phyloP scores from a whole-genome alignment of 2,888 invertebrate genomes.

The Drosophila incognita region DNA sequence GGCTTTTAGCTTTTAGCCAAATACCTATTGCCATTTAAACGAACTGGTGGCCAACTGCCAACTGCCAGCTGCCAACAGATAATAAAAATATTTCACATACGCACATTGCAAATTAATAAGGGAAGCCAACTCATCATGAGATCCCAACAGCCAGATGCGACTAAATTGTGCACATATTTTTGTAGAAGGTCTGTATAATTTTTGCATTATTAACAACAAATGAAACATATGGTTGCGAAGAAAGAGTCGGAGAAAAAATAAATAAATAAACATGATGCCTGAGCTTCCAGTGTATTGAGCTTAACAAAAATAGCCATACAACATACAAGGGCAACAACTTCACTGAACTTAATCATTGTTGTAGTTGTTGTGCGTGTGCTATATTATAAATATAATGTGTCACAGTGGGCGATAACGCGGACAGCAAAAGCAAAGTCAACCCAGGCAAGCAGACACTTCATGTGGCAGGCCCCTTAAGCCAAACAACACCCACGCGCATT shows the following conservation, averaged over 20 bases:
- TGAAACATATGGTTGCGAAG: constrained; percentile 64
- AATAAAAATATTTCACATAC: constrained; percentile 51
- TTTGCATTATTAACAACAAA: constrained; percentile 69
- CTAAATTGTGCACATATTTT: constrained; percentile 67
- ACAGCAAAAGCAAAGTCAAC: constrained; percentile 58
- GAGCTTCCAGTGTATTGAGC: constrained; percentile 52
- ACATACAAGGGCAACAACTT: constrained; percentile 32
- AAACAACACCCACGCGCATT: constrained; percentile 63
- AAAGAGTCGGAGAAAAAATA: constrained; percentile 27
- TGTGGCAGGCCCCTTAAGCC: constrained; percentile 54
- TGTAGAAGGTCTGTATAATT: constrained; percentile 68
- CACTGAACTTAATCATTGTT: constrained; percentile 54
- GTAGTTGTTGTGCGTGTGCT: constrained; percentile 31
- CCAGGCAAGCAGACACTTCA: constrained; percentile 56
- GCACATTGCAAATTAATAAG: constrained; percentile 55
- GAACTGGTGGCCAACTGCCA: constrained; percentile 21
- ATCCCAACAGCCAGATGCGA: constrained; percentile 60
- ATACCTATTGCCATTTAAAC: constrained; percentile 30
- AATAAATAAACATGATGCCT: constrained; percentile 47
- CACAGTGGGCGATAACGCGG: constrained; percentile 74
- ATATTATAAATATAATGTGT: constrained; percentile 79
- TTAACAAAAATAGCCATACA: constrained; percentile 59
- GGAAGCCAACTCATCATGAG: constrained; percentile 37
- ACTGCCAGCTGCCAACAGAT: constrained; percentile 19
- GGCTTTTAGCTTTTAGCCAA: constrained; percentile 27